A percentile compares a stretch with the other conserved stretches of the same genome.
Conservation (phyloP, 2,113 vertebrate species). For the Gallinago paraguaiae region DNA sequence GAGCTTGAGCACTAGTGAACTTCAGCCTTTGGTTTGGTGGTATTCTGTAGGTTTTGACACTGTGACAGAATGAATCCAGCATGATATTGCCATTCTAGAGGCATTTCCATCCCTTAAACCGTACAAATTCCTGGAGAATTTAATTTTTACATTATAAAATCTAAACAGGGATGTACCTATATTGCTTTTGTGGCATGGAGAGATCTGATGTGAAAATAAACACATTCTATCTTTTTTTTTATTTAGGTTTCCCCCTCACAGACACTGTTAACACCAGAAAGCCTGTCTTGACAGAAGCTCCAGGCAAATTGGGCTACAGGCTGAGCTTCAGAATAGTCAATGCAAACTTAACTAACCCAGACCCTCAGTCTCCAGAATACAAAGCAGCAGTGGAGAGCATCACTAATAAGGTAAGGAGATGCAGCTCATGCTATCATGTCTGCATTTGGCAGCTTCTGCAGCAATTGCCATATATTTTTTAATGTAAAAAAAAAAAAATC, state of each 20-base stretch:
- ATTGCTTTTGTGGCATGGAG: not conserved
- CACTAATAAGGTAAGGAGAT: constrained; percentile 59
- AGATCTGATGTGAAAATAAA: not conserved
- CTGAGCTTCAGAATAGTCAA: constrained; percentile 74
- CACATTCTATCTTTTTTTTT: not conserved
- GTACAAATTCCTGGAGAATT: not conserved
- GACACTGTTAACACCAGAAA: not conserved
- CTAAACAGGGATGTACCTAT: not conserved
- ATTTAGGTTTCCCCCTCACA: constrained; percentile 2
- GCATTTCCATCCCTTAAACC: not conserved
- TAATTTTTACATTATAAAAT: not conserved
- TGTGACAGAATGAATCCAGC: not conserved
- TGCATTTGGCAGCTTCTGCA: not conserved
- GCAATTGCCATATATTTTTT: not conserved
- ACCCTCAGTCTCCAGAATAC: constrained; percentile 57
- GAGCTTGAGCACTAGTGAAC: not conserved
- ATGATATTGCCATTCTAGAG: not conserved
- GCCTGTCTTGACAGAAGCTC: not conserved
- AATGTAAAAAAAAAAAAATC: not conserved
- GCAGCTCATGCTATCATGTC: not conserved
- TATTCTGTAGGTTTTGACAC: not conserved
- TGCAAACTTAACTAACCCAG: constrained; percentile 59
- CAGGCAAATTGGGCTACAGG: constrained; percentile 38
- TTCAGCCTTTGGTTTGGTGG: not conserved
- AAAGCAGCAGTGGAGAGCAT: constrained; percentile 50